phyloP scores from a whole-genome alignment of 2,888 invertebrate species.

The Lepetodrilus schrolli region DNA sequence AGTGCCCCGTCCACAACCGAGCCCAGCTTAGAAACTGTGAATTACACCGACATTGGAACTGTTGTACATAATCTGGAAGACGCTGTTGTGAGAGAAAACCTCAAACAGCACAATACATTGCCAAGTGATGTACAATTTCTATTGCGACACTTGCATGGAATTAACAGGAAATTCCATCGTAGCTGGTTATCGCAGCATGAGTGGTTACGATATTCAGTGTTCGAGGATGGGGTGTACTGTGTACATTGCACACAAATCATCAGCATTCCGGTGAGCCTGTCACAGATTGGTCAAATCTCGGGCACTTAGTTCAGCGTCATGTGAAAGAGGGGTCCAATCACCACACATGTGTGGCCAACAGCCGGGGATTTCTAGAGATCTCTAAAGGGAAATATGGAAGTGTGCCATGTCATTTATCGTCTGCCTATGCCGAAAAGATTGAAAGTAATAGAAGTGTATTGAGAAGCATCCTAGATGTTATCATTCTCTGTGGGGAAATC shows the following conservation, averaged over 20 bases:
- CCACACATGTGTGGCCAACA: background rate
- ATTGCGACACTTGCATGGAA: background rate
- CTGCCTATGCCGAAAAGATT: background rate
- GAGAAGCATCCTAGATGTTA: background rate
- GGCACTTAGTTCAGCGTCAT: background rate
- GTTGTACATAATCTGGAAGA: no score
- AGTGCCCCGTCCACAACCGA: no score
- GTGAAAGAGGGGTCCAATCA: background rate
- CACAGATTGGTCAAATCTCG: background rate
- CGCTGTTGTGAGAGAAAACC: no score
- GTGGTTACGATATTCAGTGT: background rate
- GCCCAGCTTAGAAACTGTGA: no score
- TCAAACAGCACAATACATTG: no score
- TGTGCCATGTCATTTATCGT: background rate
- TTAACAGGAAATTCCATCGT: background rate
- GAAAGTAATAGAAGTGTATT: background rate
- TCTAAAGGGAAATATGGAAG: background rate
- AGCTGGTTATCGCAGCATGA: background rate
- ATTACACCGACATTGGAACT: no score
- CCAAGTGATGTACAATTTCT: no score
- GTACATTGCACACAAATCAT: background rate
- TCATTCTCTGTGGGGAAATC: background rate
- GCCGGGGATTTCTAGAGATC: background rate
- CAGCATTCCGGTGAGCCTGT: background rate
- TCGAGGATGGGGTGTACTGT: background rate